Base-by-base conservation (phyloP, 2,113 vertebrate genomes). In the Microtus oregoni region DNA sequence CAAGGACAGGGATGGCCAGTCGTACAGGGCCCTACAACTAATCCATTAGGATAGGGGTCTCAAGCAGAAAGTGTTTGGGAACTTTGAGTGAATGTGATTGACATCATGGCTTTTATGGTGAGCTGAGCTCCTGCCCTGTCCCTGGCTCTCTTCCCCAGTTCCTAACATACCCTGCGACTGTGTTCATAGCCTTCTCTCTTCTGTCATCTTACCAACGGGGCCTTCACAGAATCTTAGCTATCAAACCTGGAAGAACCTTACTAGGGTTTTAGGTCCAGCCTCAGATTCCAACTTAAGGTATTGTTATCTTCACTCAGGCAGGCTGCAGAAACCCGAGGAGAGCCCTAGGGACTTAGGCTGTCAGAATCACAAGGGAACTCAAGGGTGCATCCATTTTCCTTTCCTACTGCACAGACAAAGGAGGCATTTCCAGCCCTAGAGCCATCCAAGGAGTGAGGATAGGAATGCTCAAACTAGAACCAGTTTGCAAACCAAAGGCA, bases 61-160 rank as follows among this genome's bases (percentile, higher is more conserved):
- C 30, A 72, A 17, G 9, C 41, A 1, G 0, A 47, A 38, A 6
- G 52, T 41, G 73, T 28, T 26, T 15, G 38, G 70, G 75, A 92
- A 47, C 11, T 19, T 3, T 4, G 32, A 44, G 32, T 20, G 87
- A 20, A 58, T 44, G 44, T 1, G 86, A 7, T 22, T 5, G 1
- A 22, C 67, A 0, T 32, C 12, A 6, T 1, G 5, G 12, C 19
- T 26, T 32, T 15, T 8, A 1, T 2, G 20, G 8, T 7, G 24
- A 35, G 22, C 11, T 7, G 38, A 35, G 11, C 77, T 38, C 35
- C 38, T 24, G 50, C 19, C 24, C 12, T 32, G 52, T 13, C 24
- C 35, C 44, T 3, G 2, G 22, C 24, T n/a, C 17, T 72, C 73
- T 17, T 9, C 7, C 12, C n/a, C 30, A 3, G 4, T 17, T 19